Evolutionary conservation across 2,888 invertebrate species (phyloP), one percentile per base, ranked within the genome.

Genomic region (Andricus curvator): DNA sequence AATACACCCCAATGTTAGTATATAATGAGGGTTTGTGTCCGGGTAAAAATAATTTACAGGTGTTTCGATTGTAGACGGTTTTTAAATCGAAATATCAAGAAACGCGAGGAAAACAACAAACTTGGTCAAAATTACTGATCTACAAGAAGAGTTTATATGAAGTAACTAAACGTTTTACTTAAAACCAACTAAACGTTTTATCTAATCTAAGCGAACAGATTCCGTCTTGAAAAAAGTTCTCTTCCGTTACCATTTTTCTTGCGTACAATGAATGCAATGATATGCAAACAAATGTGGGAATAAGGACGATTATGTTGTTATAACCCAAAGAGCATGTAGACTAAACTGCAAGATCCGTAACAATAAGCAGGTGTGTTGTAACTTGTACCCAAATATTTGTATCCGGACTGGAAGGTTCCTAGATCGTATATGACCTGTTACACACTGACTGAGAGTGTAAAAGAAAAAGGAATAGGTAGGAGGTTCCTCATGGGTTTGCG

Each of bases 401-500:
- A 65, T 77, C 64, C 48, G 37, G 41, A 48, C 64, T n/a, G 41
- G 62, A 44, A 77, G 64, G 64, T 77, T 62, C 44, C 17, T 56
- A 56, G 48, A 56, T 67, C 41, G 51, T 79, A 74, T 62, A 56
- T 22, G 70, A 74, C 68, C 22, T 74, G 64, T 79, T 60, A 64
- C 64, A 78, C 51, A 64, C 25, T 78, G 60, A 29, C 25, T 78
- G 62, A 64, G 65, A 80, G 68, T 80, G 76, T 76, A 77, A 76
- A 67, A 70, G 83, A 84, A 88, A 86, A 86, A 87, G 88, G 86
- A 83, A 83, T 86, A 84, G 88, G 90, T 88, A 90, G 90, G 90
- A 89, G 89, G 86, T 86, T 81, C 84, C 85, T 85, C 83, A 86
- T 80, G 84, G 85, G 84, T 85, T 88, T 85, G 86, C 86, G 85